Conservation (phyloP, 2,113 vertebrate genomes). For the Corvus moneduloides region DNA sequence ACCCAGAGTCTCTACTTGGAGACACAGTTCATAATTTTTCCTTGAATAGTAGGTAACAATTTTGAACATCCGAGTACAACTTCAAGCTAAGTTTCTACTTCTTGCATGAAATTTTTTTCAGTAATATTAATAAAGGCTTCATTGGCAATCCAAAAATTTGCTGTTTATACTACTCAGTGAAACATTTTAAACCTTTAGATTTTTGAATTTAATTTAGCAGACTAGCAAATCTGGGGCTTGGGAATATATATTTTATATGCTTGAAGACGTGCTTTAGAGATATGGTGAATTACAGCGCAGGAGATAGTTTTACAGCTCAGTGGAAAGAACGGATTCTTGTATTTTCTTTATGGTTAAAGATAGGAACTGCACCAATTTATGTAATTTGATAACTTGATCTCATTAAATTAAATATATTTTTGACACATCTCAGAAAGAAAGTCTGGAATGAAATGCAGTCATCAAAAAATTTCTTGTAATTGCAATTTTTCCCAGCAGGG, state of each 20-base stretch:
- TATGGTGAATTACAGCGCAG: not conserved
- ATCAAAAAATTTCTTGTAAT: not conserved
- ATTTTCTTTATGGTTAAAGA: not conserved
- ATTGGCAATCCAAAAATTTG: not conserved
- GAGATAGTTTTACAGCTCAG: not conserved
- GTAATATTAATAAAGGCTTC: not conserved
- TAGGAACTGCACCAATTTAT: not conserved
- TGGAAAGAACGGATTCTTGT: not conserved
- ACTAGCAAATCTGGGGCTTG: not conserved
- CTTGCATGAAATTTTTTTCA: not conserved
- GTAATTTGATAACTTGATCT: not conserved
- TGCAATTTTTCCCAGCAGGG: not conserved
- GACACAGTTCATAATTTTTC: not conserved
- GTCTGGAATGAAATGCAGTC: not conserved
- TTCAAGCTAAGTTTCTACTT: not conserved
- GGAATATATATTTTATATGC: not conserved
- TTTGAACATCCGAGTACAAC: not conserved
- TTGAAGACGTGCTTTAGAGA: not conserved
- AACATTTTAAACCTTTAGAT: not conserved
- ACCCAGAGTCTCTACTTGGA: not conserved
- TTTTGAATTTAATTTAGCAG: not conserved
- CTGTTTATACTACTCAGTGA: not conserved
- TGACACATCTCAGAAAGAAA: not conserved
- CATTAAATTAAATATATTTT: not conserved
- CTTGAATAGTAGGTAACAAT: not conserved